Conservation (phyloP, 2,113 vertebrate species). For the Orycteropus afer region DNA sequence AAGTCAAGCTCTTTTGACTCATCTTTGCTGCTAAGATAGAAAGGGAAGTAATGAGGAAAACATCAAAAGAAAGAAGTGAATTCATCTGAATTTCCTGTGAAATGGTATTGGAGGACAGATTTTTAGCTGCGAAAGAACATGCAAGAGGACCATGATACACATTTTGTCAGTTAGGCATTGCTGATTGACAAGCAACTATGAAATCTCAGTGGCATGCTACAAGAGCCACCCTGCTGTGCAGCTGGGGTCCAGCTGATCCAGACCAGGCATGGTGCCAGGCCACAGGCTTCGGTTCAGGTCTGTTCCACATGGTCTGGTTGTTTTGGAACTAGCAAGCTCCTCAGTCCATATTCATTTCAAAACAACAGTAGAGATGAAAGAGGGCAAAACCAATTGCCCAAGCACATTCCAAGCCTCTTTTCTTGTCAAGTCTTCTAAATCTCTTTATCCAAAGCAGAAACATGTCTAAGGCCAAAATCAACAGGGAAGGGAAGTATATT, state of each 20-base stretch:
- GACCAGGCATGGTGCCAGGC: not conserved
- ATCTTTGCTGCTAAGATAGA: not conserved
- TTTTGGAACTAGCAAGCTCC: not conserved
- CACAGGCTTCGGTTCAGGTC: not conserved
- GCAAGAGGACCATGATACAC: not conserved
- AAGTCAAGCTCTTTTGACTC: not conserved
- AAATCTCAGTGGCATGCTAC: not conserved
- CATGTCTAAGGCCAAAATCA: not conserved
- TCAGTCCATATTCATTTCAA: not conserved
- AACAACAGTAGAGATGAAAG: not conserved
- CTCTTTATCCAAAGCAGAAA: not conserved
- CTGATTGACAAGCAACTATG: not conserved
- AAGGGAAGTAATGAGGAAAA: not conserved
- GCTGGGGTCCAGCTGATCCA: not conserved
- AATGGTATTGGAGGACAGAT: not conserved
- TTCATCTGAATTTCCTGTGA: not conserved
- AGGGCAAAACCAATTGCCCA: not conserved
- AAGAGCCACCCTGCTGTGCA: accelerated
- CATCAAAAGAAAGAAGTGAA: not conserved
- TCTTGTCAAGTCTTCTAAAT: not conserved
- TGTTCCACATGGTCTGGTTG: not conserved
- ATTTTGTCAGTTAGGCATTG: too few species aligned
- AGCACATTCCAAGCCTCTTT: not conserved
- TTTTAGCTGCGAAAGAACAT: not conserved
- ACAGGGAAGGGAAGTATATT: not conserved